Base-by-base conservation (phyloP, 2,888 invertebrate species). In the Epirrita christyi region DNA sequence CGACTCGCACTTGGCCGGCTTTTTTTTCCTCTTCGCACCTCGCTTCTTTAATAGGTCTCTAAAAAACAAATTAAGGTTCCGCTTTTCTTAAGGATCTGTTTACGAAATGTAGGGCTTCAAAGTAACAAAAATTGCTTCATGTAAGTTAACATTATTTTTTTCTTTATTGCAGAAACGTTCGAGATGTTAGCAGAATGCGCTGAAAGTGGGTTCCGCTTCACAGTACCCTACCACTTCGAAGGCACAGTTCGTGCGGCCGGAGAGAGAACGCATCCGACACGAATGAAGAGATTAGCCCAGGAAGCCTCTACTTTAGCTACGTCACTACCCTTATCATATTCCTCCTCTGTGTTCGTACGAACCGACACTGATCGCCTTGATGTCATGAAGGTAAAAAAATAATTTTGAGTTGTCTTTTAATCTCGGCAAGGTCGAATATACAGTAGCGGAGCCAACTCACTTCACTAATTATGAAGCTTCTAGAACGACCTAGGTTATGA, bases 261-360 rank as follows among this genome's bases (percentile, higher is more conserved):
- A 55, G 97, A 97, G 76, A 94, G 97, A 52, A 96, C 96, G 61
- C 97, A 97, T 85, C 97, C 97, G 1, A 94, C 96, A 36, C 93
- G 98, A 65, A 96, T 98, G 72, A 97, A 98, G 85, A 94, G 98
- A 14, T 93, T 98, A 52, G 98, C 98, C 51, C 98, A 98, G 92
- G 98, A 98, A 90, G 96, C 98, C 42, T 98, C 98, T 63, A 98
- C 98, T 29, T 93, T 98, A 49, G 97, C 97, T 66, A 98, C 97
- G 56, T 96, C 97, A 68, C 93, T 98, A 75, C 98, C 98, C 64
- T 94, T 98, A 55, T 98, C 98, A 46, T 97, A 96, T 87, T 97
- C 97, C 85, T 97, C 97, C 82, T 97, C 97, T 66, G 98, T 98
- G 63, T 98, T 98, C 93, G 98, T 98, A 65, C 94, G 98, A 69